Evolutionary conservation across 2,113 vertebrate species (phyloP).

Genomic region (Syrmaticus mikado): DNA sequence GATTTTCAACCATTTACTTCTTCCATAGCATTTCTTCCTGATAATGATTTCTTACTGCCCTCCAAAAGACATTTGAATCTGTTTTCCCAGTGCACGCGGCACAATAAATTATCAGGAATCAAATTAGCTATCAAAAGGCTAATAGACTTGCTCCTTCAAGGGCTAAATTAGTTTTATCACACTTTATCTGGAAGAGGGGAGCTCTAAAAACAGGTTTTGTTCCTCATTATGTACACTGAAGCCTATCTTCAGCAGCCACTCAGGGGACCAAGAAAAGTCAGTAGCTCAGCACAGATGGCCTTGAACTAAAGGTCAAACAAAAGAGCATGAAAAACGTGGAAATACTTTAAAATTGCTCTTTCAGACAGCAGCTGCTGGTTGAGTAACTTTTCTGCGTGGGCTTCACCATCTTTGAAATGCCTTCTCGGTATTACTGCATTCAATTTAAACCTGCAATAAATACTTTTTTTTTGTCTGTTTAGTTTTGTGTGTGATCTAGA

Average conservation of each 20-base stretch:
- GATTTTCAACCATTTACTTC: not conserved
- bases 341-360: not conserved
- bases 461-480: not conserved
- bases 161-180: not conserved
- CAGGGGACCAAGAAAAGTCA: not conserved
- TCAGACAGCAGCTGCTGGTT: not conserved
- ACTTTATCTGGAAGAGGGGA: not conserved
- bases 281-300: conserved; percentile 22
- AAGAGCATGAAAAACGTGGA: not conserved
- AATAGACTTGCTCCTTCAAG: conserved; percentile 24
- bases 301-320: conserved; percentile 41
- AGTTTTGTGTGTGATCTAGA: not conserved
- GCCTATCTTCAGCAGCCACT: not conserved
- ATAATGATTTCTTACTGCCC: not conserved
- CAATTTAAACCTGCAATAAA: not conserved
- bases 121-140: conserved; percentile 18
- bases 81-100: not conserved
- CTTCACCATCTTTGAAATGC: not conserved
- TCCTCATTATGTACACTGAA: not conserved
- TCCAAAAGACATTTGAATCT: not conserved
- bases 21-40: not conserved
- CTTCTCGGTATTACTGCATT: not conserved
- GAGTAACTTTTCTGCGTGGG: not conserved
- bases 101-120: conserved; percentile 17
- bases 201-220: not conserved